These are phyloP conservation scores for Solea senegalensis DNA, from an alignment of 2,113 vertebrate species.

Conservation along the genomic window DNA sequence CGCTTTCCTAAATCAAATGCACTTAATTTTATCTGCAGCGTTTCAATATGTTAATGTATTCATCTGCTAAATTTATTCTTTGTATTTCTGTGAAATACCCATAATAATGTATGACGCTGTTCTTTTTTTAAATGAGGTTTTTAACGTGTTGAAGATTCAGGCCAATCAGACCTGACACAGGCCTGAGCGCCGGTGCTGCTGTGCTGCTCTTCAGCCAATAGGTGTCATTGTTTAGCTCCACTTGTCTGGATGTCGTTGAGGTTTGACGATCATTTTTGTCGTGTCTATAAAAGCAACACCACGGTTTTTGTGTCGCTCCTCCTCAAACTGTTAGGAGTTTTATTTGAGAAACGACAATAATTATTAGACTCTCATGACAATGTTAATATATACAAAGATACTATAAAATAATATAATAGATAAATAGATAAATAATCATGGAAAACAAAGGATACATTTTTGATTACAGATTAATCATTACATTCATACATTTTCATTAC, in stretches of 20 bases:
- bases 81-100: background rate
- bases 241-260: background rate
- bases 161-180: slow-evolving; percentile 26
- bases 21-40: background rate
- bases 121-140: background rate
- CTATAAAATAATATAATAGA: too few species aligned
- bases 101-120: background rate
- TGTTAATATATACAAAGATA: too few species aligned
- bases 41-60: background rate
- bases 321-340: too few species aligned
- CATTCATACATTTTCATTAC: too few species aligned
- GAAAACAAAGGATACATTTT: too few species aligned
- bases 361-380: too few species aligned
- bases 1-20: too few species aligned
- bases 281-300: too few species aligned
- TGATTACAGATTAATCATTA: too few species aligned
- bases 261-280: background rate
- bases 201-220: slow-evolving; percentile 29
- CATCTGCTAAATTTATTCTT: accelerated
- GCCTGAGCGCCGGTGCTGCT: slow-evolving; percentile 26
- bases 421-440: too few species aligned
- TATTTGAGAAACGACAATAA: too few species aligned
- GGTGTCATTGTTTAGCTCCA: slow-evolving; percentile 67
- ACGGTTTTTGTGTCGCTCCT: too few species aligned
- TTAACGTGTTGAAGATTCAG: slow-evolving; percentile 12